Percentiles rank a stretch among this genome's conserved stretches.
phyloP scores from a whole-genome alignment of 2,113 vertebrate species.

The Nothobranchius furzeri region DNA sequence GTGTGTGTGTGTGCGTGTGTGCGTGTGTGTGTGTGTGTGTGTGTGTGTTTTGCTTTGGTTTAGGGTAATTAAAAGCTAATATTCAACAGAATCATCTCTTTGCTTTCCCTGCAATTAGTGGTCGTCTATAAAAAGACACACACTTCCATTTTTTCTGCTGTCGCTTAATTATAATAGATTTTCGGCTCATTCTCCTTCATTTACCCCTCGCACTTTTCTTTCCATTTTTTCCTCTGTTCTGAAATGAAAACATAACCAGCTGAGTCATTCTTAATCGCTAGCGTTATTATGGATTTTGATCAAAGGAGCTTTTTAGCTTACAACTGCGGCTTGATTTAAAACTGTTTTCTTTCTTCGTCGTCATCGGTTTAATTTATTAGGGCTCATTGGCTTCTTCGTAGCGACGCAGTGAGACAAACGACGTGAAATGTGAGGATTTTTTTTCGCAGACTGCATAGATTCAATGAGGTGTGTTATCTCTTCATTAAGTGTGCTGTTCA shows the following conservation, averaged over 20 bases:
- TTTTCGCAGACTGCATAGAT: constrained; percentile 30
- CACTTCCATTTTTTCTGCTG: constrained; percentile 53
- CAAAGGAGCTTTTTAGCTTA: constrained; percentile 40
- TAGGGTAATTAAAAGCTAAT: constrained; percentile 72
- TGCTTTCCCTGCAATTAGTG: constrained; percentile 62
- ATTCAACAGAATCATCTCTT: constrained; percentile 49
- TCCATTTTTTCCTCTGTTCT: constrained; percentile 24
- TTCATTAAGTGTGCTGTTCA: constrained; percentile 44
- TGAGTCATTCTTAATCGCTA: constrained; percentile 64
- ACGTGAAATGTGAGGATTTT: constrained; percentile 20
- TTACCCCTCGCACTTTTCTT: constrained; percentile 39
- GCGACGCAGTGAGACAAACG: constrained; percentile 45
- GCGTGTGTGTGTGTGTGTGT: constrained; percentile 21
- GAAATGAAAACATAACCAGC: constrained; percentile 59
- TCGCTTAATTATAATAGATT: constrained; percentile 68
- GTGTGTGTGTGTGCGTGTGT: constrained; percentile 25
- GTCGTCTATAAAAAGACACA: constrained; percentile 61
- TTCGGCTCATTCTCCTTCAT: constrained; percentile 55
- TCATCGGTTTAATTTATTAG: constrained; percentile 63
- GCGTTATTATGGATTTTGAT: constrained; percentile 58
- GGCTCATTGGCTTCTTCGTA: constrained; percentile 42
- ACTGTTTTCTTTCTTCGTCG: constrained; percentile 49
- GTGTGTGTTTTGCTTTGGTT: constrained; percentile 56
- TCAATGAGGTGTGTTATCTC: constrained; percentile 47
- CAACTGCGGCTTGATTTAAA: constrained; percentile 52